These are phyloP conservation scores for Myrmecophaga tridactyla DNA, from an alignment of 2,113 vertebrate genomes.

Conservation along the genomic window DNA sequence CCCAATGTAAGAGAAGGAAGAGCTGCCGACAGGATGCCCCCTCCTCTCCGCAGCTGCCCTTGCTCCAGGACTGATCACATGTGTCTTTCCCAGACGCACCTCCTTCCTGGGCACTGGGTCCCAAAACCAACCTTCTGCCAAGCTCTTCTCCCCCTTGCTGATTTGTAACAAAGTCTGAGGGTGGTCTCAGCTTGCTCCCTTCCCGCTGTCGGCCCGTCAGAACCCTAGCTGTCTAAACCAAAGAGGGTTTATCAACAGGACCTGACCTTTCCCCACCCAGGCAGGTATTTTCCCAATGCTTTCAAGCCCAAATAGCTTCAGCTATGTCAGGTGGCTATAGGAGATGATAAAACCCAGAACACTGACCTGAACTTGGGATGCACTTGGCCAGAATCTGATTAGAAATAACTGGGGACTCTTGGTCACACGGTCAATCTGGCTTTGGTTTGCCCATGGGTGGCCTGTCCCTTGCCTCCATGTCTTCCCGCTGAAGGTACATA, in stretches of 20 bases:
- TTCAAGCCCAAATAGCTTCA: neutral
- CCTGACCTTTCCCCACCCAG: neutral
- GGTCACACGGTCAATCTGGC: neutral
- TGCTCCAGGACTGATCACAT: neutral
- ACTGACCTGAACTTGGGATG: neutral
- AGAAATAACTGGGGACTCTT: neutral
- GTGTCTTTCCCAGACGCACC: neutral
- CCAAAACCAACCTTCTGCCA: neutral
- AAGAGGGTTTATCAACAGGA: neutral
- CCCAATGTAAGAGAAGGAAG: neutral
- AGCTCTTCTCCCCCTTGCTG: neutral
- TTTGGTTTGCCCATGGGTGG: neutral
- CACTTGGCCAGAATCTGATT: neutral
- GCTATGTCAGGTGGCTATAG: neutral
- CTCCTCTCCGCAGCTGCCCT: neutral
- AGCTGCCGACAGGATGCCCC: neutral
- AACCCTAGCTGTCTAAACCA: neutral
- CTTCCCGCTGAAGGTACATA: conserved; percentile 89
- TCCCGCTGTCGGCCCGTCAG: neutral
- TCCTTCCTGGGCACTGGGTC: neutral
- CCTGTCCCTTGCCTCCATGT: neutral
- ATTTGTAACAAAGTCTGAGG: neutral
- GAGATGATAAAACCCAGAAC: neutral
- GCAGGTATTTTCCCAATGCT: neutral
- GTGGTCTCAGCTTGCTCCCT: neutral